Percentiles rank a stretch among this genome's conserved stretches.
Evolutionary conservation across 2,888 invertebrate genomes (phyloP).

Genomic region (Rhingia campestris): DNA sequence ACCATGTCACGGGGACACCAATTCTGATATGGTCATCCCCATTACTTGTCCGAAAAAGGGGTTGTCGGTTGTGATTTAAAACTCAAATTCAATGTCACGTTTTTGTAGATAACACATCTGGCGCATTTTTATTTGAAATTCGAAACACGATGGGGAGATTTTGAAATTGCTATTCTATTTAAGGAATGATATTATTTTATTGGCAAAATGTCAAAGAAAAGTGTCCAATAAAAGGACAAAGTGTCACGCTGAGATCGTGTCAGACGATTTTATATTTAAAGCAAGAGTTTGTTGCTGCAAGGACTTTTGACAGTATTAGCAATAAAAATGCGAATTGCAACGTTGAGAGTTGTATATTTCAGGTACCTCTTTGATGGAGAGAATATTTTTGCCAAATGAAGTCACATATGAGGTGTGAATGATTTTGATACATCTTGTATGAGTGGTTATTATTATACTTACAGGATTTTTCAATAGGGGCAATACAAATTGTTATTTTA

Average conservation of each 20-base stretch:
- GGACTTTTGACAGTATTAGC: neutral
- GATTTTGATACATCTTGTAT: no score
- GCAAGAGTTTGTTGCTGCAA: neutral
- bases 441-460: no score
- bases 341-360: no score
- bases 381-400: no score
- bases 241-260: neutral
- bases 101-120: conserved; percentile 22
- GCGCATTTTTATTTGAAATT: neutral
- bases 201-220: conserved; percentile 6
- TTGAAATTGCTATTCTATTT: neutral
- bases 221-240: neutral
- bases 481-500: no score
- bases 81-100: conserved; percentile 26
- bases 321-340: neutral
- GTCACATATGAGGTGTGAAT: no score
- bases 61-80: neutral
- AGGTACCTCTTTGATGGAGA: no score
- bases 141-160: neutral
- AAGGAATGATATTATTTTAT: neutral
- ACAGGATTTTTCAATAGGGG: no score
- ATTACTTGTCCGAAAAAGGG: no score
- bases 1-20: no score
- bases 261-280: neutral
- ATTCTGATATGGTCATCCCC: no score